Conservation (phyloP, 2,113 vertebrate species). For the Apteryx owenii region DNA sequence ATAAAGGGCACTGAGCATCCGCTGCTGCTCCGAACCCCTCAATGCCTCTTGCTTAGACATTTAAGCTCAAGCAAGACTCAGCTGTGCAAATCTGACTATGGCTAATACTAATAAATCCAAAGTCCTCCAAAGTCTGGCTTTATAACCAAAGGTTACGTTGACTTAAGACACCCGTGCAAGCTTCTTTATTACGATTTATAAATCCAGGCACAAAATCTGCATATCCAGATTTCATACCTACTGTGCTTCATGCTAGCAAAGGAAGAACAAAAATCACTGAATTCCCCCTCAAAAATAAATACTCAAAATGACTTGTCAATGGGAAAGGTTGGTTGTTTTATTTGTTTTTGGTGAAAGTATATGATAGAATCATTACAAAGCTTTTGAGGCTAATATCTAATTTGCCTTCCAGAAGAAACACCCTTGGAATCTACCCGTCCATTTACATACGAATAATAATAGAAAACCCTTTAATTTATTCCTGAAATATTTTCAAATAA, state of each 20-base stretch:
- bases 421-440: not conserved
- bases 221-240: not conserved
- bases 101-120: slow-evolving; percentile 25
- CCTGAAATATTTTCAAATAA: not conserved
- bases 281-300: not conserved
- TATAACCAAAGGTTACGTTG: slow-evolving; percentile 20
- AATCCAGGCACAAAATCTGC: slow-evolving; percentile 18
- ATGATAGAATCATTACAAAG: not conserved
- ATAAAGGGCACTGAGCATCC: not conserved
- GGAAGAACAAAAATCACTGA: not conserved
- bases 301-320: not conserved
- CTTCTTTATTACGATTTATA: slow-evolving; percentile 22
- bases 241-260: not conserved
- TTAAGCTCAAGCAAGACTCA: not conserved
- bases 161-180: not conserved
- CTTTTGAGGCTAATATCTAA: slow-evolving; percentile 39
- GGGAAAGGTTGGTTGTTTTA: not conserved
- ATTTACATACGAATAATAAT: not conserved
- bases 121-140: slow-evolving; percentile 25
- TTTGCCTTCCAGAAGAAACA: slow-evolving; percentile 37
- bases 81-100: slow-evolving; percentile 32
- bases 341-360: not conserved
- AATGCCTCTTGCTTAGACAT: not conserved
- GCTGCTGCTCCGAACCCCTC: not conserved
- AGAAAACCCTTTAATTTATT: not conserved